Conservation (phyloP, 2,113 vertebrate species). For the Chinchilla lanigera region DNA sequence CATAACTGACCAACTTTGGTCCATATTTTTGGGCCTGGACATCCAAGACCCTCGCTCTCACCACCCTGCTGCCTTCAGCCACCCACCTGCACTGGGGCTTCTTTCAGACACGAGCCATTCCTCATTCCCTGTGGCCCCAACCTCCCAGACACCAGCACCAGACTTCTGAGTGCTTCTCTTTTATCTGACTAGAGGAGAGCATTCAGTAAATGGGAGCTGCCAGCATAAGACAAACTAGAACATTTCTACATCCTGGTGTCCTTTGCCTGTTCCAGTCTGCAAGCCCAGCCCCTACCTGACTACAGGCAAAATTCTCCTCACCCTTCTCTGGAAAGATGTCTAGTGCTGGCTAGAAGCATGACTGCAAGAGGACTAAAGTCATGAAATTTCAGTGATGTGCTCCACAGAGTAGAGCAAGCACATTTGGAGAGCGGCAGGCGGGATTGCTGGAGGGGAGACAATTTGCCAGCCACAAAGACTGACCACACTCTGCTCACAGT, state of each 20-base stretch:
- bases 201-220: background rate
- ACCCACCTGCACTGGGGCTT: background rate
- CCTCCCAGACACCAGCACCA: background rate
- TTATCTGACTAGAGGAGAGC: background rate
- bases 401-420: background rate
- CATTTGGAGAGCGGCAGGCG: background rate
- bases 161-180: background rate
- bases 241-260: background rate
- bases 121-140: background rate
- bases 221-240: background rate
- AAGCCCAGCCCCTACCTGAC: background rate
- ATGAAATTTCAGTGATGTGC: background rate
- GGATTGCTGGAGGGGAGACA: background rate
- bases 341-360: background rate
- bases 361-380: background rate
- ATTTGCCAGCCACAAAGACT: conserved; percentile 52
- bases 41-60: background rate
- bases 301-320: background rate
- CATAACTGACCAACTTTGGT: background rate
- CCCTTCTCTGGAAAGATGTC: background rate
- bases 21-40: background rate
- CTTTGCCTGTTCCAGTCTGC: background rate
- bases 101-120: background rate
- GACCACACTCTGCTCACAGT: background rate
- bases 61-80: background rate